Base-by-base conservation (phyloP, 2,113 vertebrate genomes). In the Nannobrachium achirus region DNA sequence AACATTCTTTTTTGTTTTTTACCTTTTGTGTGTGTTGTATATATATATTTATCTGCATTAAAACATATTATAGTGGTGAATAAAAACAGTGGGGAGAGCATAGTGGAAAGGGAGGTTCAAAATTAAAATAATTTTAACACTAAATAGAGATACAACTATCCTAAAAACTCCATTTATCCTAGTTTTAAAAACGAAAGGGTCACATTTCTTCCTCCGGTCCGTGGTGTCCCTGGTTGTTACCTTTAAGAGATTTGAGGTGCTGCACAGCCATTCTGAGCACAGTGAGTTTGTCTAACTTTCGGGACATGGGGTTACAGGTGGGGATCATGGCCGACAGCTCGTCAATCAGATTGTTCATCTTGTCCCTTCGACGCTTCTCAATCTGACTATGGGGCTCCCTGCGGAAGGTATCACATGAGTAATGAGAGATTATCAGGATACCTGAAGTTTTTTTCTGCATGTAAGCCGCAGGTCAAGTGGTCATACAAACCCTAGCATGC, bases 331-430 rank as follows among this genome's bases (percentile, higher is more conserved):
- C 93, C 7, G 95, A 97, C 16, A 98, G 89, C 69, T 96, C 95
- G 71, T 97, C 95, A 52, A 98, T 98, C 60, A 98, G 75, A 60
- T 90, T 94, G 84, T 98, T 98, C 95, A 98, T 98, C 89, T 97
- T 98, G 77, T 97, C 95, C 73, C 97, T 91, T 76, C 96, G 92
- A 56, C 94, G 87, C 83, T 98, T 98, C 77, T 98, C 97, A 1
- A 95, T 98, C 86, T 97, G 94, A 84, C 96, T 98, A 66, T 98
- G 96, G 49, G 95, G 95, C 84, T 98, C 96, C 82, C 96, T 98
- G 66, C 3, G 74, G 50, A 33, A 64, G 3, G 66, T 1, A 78
- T 0, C 2, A 44, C 46, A 15, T 11, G 50, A 8, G 50, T n/a
- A 10, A 42, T 42, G 7, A 10, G 18, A 16, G 9, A 8, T 20